These are phyloP conservation scores for Phodopus roborovskii DNA, from an alignment of 2,113 vertebrate genomes.

Conservation along the genomic window DNA sequence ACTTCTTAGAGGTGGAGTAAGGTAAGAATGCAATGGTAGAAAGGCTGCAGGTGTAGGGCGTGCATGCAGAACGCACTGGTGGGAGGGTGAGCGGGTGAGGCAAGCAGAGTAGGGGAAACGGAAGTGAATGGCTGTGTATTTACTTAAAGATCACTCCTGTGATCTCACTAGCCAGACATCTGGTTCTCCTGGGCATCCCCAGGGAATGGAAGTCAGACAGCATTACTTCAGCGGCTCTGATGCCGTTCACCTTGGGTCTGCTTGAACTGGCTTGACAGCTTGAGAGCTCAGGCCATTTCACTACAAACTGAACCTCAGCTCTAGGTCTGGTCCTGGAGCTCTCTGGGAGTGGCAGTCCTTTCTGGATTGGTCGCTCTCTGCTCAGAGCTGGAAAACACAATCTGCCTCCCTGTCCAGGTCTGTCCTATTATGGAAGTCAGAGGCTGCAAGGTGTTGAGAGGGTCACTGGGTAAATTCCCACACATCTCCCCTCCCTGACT, in stretches of 20 bases:
- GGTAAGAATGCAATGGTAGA: neutral
- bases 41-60: neutral
- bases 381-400: neutral
- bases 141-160: slow-evolving; percentile 63
- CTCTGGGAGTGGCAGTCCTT: neutral
- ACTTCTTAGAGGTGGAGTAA: neutral
- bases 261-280: neutral
- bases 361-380: neutral
- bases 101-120: neutral
- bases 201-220: slow-evolving; percentile 72
- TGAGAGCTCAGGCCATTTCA: neutral
- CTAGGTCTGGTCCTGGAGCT: neutral
- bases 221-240: slow-evolving; percentile 59
- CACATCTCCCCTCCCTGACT: neutral
- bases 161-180: slow-evolving; percentile 76
- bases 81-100: neutral
- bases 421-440: neutral
- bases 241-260: neutral
- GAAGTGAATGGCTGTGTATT: slow-evolving; percentile 62
- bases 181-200: slow-evolving; percentile 65
- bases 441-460: neutral
- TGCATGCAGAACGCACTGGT: neutral
- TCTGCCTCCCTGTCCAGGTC: neutral
- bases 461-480: neutral
- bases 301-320: neutral